phyloP scores from a whole-genome alignment of 2,888 invertebrate species.

The Ditula angustiorana region DNA sequence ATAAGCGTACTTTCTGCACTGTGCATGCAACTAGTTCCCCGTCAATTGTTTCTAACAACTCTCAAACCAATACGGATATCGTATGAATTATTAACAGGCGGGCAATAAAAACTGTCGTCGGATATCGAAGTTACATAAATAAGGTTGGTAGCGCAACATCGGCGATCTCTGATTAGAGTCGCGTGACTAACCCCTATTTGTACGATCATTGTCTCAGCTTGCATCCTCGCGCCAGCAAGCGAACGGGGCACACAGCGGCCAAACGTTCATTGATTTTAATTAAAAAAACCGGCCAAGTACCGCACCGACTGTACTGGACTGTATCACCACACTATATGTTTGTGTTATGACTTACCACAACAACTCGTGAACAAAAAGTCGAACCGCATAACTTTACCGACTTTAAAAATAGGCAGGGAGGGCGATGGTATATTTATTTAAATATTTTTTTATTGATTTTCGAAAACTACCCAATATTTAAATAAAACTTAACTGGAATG shows the following conservation, averaged over 20 bases:
- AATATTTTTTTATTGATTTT: too few relatives aligned
- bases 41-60: neutral
- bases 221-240: constrained; percentile 75
- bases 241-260: constrained; percentile 70
- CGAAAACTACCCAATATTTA: too few relatives aligned
- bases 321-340: too few relatives aligned
- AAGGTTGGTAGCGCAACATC: constrained; percentile 75
- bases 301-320: too few relatives aligned
- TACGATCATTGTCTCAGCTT: constrained; percentile 79
- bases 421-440: too few relatives aligned
- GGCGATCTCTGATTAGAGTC: constrained; percentile 77
- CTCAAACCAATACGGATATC: constrained; percentile 46
- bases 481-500: too few relatives aligned
- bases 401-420: too few relatives aligned
- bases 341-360: too few relatives aligned
- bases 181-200: constrained; percentile 84
- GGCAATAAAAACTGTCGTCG: constrained; percentile 71
- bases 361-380: too few relatives aligned
- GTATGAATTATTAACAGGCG: constrained; percentile 68
- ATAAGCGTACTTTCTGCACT: neutral
- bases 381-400: too few relatives aligned
- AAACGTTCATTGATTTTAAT: constrained; percentile 15
- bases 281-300: too few relatives aligned
- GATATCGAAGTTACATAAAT: constrained; percentile 79
- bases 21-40: neutral